Base-by-base conservation (phyloP, 2,888 invertebrate species). In the Entomobrya multifasciata region DNA sequence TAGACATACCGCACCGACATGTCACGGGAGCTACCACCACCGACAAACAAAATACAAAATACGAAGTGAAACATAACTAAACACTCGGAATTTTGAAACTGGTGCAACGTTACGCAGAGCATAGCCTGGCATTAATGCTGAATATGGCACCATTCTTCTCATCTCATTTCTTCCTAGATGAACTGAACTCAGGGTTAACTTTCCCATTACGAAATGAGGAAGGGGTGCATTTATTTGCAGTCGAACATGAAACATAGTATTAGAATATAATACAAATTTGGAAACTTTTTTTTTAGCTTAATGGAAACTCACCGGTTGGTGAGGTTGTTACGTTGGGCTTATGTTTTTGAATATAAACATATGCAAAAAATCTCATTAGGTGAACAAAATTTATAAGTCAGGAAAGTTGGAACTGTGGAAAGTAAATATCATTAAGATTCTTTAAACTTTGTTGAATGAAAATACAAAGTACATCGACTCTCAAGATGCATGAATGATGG, bases 361-460 rank as follows among this genome's bases (percentile, higher is more conserved):
- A 60, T 60, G 60, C 60, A 60, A 60, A 60, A 60, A 27, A 27
- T 60, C 60, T 60, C 60, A 60, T 60, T 60, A 60, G 60, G 17
- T 11, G 15, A 15, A 60, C 60, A n/a, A 25, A 60, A 60, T 60
- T 60, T 27, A 13, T 27, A 60, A 60, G 3, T 25, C 15, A 15
- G 36, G 8, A 36, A 60, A 15, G 15, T 60, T 60, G 13, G 13
- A 57, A 57, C 25, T 60, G 27, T 27, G 27, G 27, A 17, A 57
- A 60, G 60, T 15, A 60, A 60, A 60, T 13, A 27, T 27, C 27
- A 27, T 57, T 57, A 57, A 22, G 25, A 25, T 10, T n/a, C n/a
- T 8, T 57, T 57, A 25, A 57, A 57, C 15, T 57, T 25, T 25
- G 5, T 55, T 20, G 11, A 57, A 6, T 11, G 4, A 36, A 36